A percentile compares a stretch with the other conserved stretches of the same genome.
Conservation (phyloP, 2,888 invertebrate genomes). For the Beris chalybata region DNA sequence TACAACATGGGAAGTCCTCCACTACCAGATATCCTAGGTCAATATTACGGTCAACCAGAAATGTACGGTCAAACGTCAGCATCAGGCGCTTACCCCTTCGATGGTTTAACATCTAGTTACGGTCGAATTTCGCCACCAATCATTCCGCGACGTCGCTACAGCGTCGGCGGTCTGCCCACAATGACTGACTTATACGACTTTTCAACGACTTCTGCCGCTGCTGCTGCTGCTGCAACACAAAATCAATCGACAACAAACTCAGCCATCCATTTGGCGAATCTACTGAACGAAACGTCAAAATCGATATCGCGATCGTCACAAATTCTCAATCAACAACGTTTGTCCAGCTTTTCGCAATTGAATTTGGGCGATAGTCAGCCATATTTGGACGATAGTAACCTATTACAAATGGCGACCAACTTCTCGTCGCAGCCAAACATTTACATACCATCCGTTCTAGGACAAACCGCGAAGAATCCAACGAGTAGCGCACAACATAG, state of each 20-base stretch:
- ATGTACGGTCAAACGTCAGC: constrained; percentile 49
- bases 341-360: constrained; percentile 54
- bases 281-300: constrained; percentile 56
- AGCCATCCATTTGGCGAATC: constrained; percentile 54
- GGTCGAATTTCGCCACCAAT: constrained; percentile 37
- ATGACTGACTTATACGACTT: constrained; percentile 51
- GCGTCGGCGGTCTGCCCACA: constrained; percentile 56
- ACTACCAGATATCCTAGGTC: constrained; percentile 54
- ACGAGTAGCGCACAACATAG: constrained; percentile 31
- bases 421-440: constrained; percentile 57
- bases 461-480: constrained; percentile 40
- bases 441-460: constrained; percentile 46
- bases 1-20: constrained; percentile 56
- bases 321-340: constrained; percentile 52
- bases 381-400: constrained; percentile 43
- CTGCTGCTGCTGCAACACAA: constrained; percentile 17
- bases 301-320: constrained; percentile 57
- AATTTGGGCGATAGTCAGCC: constrained; percentile 47
- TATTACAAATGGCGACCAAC: constrained; percentile 55
- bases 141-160: constrained; percentile 53
- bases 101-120: constrained; percentile 41
- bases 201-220: neutral
- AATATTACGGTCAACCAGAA: constrained; percentile 48
- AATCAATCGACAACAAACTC: constrained; percentile 40
- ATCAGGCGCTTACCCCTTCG: constrained; percentile 45